Conservation (phyloP, 2,113 vertebrate species). For the Thryonomys swinderianus region DNA sequence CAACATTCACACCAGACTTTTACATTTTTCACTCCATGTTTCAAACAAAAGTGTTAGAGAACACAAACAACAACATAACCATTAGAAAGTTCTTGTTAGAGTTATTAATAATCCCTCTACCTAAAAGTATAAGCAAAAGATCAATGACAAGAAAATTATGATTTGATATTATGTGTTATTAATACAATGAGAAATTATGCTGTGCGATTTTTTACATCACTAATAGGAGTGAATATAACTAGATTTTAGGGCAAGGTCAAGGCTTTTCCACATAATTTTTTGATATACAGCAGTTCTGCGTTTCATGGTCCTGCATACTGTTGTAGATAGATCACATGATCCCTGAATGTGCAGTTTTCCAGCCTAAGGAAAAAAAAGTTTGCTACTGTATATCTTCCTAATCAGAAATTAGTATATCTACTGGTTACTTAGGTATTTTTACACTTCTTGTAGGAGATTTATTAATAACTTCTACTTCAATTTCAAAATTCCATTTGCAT, state of each 20-base stretch:
- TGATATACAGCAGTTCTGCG: not conserved
- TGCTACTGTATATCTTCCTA: not conserved
- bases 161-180: constrained; percentile 1
- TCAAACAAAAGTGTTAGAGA: not conserved
- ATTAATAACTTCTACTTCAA: not conserved
- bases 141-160: constrained; percentile 29
- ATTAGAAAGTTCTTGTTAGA: constrained; percentile 41
- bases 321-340: not conserved
- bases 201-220: constrained; percentile 46
- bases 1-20: not conserved
- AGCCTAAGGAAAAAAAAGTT: not conserved
- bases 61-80: not conserved
- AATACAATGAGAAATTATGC: constrained; percentile 36
- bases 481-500: not conserved
- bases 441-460: not conserved
- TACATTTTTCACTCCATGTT: not conserved
- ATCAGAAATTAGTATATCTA: not conserved
- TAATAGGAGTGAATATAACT: constrained; percentile 45
- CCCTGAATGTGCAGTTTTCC: not conserved
- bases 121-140: constrained; percentile 55
- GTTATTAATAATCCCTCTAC: constrained; percentile 2
- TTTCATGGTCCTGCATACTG: not conserved
- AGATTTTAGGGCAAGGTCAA: constrained; percentile 51
- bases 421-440: not conserved
- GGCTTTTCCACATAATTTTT: not conserved